These are phyloP conservation scores for Aphrophora alni DNA, from an alignment of 2,888 invertebrate genomes.

Conservation along the genomic window DNA sequence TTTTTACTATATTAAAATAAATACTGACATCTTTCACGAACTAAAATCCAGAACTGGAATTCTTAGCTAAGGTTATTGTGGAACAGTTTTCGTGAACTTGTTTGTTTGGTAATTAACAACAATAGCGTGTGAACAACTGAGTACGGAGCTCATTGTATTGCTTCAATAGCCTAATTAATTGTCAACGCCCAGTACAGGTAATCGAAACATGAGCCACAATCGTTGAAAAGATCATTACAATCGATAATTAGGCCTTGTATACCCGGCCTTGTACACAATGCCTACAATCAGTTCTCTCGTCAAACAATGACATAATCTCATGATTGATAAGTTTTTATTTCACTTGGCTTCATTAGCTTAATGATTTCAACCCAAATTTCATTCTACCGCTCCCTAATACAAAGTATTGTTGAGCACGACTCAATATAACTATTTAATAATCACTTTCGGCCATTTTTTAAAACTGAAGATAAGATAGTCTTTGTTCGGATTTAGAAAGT, in stretches of 20 bases:
- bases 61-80: too few species aligned
- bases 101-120: too few species aligned
- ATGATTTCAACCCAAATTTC: not conserved
- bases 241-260: not conserved
- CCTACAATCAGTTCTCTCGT: not conserved
- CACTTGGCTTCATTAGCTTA: not conserved
- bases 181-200: not conserved
- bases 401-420: not conserved
- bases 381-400: not conserved
- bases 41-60: too few species aligned
- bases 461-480: not conserved
- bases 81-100: too few species aligned
- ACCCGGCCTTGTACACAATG: not conserved
- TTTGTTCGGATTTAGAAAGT: not conserved
- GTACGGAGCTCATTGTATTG: not conserved
- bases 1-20: too few species aligned
- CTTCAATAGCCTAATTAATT: slow-evolving; percentile 4
- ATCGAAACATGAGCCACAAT: too few species aligned
- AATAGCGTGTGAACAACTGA: not conserved
- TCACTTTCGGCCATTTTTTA: not conserved
- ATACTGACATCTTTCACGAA: too few species aligned
- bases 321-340: not conserved
- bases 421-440: not conserved
- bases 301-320: not conserved
- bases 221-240: not conserved